Percentiles rank a stretch among this genome's conserved stretches.
These are phyloP conservation scores for Microcebus ravelobensis DNA, from an alignment of 2,113 vertebrate species.

Conservation along the genomic window DNA sequence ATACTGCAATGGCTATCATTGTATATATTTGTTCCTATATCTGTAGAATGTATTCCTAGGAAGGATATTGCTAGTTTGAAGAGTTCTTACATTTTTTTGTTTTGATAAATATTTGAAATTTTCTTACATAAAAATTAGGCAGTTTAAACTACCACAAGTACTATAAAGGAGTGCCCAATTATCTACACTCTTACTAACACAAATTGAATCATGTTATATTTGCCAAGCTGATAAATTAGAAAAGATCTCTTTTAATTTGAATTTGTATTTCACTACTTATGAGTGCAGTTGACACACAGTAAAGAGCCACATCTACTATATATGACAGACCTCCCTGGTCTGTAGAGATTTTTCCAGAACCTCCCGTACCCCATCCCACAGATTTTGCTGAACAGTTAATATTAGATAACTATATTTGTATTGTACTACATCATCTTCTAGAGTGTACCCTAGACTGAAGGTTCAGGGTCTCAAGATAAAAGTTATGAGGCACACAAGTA, in stretches of 20 bases:
- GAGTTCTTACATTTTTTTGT: neutral
- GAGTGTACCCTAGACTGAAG: neutral
- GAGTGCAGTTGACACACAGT: neutral
- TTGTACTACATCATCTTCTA: neutral
- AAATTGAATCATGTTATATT: conserved; percentile 40
- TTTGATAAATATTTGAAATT: conserved; percentile 25
- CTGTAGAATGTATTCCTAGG: neutral
- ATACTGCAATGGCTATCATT: neutral
- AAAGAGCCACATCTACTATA: neutral
- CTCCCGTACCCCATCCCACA: neutral
- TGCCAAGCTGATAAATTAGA: neutral
- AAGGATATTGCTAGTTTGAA: neutral
- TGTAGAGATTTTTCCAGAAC: neutral
- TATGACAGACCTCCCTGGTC: neutral
- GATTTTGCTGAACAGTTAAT: neutral
- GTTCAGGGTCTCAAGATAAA: neutral
- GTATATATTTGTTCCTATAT: neutral
- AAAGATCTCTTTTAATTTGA: neutral
- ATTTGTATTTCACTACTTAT: conserved; percentile 24
- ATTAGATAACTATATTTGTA: neutral
- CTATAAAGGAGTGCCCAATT: neutral
- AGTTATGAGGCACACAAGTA: neutral
- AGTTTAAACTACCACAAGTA: neutral
- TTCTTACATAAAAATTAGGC: neutral
- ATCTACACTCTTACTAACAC: neutral